These are phyloP conservation scores for Scaptomyza hsui DNA, from an alignment of 1,140 invertebrate genomes.

Conservation along the genomic window DNA sequence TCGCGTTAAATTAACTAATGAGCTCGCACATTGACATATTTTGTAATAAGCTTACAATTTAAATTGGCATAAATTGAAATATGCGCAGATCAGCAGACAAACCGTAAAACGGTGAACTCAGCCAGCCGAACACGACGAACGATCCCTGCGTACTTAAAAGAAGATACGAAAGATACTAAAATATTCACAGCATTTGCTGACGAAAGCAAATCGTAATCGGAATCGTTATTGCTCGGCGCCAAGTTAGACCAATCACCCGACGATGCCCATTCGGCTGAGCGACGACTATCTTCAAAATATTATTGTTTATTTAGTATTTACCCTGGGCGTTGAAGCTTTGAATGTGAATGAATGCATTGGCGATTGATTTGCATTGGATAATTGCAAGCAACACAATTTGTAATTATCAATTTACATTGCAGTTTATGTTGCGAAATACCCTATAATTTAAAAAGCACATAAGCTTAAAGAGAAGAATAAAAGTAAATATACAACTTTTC, in stretches of 20 bases:
- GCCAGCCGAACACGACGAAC: conserved; percentile 12
- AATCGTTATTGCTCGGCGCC: conserved; percentile 1
- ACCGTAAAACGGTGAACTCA: background rate
- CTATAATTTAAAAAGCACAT: background rate
- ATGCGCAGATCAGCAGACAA: background rate
- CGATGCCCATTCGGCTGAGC: conserved; percentile 1
- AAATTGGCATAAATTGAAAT: conserved; percentile 22
- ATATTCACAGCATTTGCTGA: background rate
- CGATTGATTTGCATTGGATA: conserved; percentile 29
- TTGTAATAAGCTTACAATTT: conserved; percentile 1
- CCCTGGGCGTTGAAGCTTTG: background rate
- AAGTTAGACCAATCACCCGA: background rate
- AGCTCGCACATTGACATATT: conserved; percentile 9
- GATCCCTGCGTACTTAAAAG: conserved; percentile 29
- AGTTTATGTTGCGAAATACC: background rate
- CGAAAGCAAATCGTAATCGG: background rate
- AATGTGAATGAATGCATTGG: background rate
- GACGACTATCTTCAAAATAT: background rate
- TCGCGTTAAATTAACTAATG: background rate
- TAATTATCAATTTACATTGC: background rate
- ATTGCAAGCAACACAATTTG: background rate
- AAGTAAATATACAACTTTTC: too few species aligned
- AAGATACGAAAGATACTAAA: conserved; percentile 5
- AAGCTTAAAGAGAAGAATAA: too few species aligned
- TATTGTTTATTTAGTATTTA: background rate